These are phyloP conservation scores for Urocolius indicus DNA, from an alignment of 2,113 vertebrate genomes.

Conservation along the genomic window DNA sequence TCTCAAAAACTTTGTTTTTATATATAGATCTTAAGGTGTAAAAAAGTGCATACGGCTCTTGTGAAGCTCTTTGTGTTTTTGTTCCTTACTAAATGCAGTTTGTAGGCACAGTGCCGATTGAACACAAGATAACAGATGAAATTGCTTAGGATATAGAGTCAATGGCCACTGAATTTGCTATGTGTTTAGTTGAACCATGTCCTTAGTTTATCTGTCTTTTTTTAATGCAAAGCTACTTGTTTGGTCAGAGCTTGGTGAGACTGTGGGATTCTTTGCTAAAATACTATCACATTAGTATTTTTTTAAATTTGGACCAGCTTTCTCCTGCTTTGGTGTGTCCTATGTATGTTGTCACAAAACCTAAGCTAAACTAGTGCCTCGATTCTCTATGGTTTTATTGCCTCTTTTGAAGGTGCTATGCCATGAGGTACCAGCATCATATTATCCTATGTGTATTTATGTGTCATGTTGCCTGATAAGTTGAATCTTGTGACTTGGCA, in stretches of 20 bases:
- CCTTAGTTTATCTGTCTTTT: neutral
- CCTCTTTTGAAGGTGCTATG: neutral
- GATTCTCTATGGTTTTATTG: neutral
- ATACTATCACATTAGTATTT: neutral
- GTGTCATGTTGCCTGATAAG: rapidly evolving
- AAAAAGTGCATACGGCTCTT: neutral
- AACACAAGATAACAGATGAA: neutral
- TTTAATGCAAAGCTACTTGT: neutral
- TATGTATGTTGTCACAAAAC: neutral
- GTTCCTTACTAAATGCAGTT: neutral
- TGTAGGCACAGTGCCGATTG: neutral
- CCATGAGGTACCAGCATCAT: neutral
- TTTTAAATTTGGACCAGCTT: neutral
- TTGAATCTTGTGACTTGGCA: neutral
- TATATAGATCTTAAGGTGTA: neutral
- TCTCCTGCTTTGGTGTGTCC: neutral
- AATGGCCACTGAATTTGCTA: neutral
- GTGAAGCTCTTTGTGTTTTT: neutral
- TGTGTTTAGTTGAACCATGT: neutral
- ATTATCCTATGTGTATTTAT: neutral
- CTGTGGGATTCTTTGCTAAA: neutral
- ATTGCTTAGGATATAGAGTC: neutral
- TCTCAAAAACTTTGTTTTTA: neutral
- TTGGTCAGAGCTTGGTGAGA: neutral
- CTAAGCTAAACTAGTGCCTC: neutral